These are phyloP conservation scores for Gnathonemus longibarbis DNA, from an alignment of 2,113 vertebrate species.

Conservation along the genomic window DNA sequence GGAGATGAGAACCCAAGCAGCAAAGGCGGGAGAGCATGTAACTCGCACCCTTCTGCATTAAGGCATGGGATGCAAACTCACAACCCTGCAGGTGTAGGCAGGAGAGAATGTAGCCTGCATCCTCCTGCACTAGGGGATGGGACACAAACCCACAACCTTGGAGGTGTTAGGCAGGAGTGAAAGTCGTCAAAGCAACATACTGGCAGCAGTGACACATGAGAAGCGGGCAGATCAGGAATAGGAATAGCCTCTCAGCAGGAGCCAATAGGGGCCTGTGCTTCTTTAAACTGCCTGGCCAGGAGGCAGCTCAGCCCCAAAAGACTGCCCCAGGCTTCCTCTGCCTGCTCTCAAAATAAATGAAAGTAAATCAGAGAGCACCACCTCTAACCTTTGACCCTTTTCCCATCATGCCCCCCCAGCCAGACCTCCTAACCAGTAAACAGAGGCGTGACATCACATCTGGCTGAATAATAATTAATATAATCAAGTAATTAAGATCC, in stretches of 20 bases:
- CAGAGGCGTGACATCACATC: conserved; percentile 33
- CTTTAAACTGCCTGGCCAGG: not conserved
- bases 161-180: not conserved
- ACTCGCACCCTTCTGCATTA: not conserved
- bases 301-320: not conserved
- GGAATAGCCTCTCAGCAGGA: not conserved
- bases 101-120: not conserved
- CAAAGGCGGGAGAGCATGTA: not conserved
- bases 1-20: not conserved
- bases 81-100: not conserved
- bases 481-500: conserved; percentile 42
- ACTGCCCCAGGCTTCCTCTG: conserved; percentile 13
- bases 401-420: not conserved
- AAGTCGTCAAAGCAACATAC: not conserved
- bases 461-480: conserved; percentile 40
- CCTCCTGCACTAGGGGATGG: not conserved
- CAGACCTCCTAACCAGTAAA: not conserved
- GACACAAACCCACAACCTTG: not conserved
- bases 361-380: conserved; percentile 2
- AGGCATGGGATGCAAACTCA: not conserved
- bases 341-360: conserved; percentile 30
- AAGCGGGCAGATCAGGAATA: not conserved
- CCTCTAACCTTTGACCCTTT: conserved; percentile 4
- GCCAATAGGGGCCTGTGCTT: not conserved
- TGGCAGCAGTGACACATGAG: not conserved